Evolutionary conservation across 2,888 invertebrate genomes (phyloP), one percentile per base, ranked within the genome.

Genomic region (Pollenia amentaria): DNA sequence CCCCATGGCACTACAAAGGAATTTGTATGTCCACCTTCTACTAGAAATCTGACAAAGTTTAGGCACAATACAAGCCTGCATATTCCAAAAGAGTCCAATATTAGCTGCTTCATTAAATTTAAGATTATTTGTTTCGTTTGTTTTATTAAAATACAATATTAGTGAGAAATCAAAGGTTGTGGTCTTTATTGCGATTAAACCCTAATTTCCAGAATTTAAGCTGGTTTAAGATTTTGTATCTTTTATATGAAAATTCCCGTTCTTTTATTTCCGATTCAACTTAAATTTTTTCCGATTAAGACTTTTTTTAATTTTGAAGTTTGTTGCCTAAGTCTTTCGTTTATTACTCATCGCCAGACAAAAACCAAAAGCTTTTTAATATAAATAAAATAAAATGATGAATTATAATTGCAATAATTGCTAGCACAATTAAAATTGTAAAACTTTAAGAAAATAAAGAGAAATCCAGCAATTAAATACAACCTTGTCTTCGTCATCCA

Each of bases 331-430:
- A 79, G 16, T 69, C 76, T 60, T 73, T 78, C 11, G 60, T 73
- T 78, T 69, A 16, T 38, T 57, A 7, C 16, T 4, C 21, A 16
- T n/a, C 40, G 3, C 11, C n/a, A 51, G 48, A 62, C 9, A 62
- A 44, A 60, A 48, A 55, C 44, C 62, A 42, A 85, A 72, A 48
- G 48, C 70, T 53, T 46, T 82, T 78, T 77, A 83, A 73, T 78
- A 75, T 21, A 78, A 87, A 80, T 82, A 84, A 80, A 84, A 62
- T 65, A 69, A 84, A 77, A 77, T 84, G 80, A 87, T 84, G 80
- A 84, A 84, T 80, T 84, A 72, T 81, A 87, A 87, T 84, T 84
- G 84, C 77, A 80, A 77, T 87, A 87, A 87, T 87, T 87, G 87
- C 83, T 70, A 64, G 75, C 83, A 87, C 87, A 87, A 87, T 87